Evolutionary conservation across 2,113 vertebrate genomes (phyloP).

Genomic region (Neodon shergylaensis): DNA sequence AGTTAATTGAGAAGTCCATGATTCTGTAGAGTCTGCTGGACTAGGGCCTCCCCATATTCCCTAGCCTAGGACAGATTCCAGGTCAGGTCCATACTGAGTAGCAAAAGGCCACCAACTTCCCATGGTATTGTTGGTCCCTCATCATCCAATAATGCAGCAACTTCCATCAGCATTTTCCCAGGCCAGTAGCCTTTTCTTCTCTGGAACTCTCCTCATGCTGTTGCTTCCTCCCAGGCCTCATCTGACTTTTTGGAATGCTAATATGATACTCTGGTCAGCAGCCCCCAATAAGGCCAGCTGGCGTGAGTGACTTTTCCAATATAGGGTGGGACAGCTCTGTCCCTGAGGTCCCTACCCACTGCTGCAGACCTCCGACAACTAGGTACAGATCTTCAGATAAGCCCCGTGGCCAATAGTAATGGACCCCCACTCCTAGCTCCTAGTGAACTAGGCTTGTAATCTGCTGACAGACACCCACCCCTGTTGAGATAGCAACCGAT

Average conservation of each 20-base stretch:
- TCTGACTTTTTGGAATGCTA: background rate
- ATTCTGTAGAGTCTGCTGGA: background rate
- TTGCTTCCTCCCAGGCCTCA: background rate
- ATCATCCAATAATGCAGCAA: no score
- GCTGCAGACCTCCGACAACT: background rate
- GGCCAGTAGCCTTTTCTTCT: background rate
- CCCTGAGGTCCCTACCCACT: background rate
- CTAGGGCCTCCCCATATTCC: rapidly evolving
- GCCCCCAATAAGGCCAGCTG: background rate
- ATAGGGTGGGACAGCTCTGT: background rate
- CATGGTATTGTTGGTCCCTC: background rate
- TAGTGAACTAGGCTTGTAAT: background rate
- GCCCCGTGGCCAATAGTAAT: background rate
- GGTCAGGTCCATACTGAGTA: rapidly evolving
- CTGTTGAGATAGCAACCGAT: no score
- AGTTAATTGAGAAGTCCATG: background rate
- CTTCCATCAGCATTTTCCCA: background rate
- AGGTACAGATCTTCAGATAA: background rate
- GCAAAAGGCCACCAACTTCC: background rate
- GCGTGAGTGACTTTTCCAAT: background rate
- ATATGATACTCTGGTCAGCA: background rate
- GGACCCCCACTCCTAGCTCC: no score
- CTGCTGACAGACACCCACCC: no score
- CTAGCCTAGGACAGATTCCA: background rate
- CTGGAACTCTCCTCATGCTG: background rate